phyloP scores from a whole-genome alignment of 2,888 invertebrate genomes.

The Miltochrista miniata region DNA sequence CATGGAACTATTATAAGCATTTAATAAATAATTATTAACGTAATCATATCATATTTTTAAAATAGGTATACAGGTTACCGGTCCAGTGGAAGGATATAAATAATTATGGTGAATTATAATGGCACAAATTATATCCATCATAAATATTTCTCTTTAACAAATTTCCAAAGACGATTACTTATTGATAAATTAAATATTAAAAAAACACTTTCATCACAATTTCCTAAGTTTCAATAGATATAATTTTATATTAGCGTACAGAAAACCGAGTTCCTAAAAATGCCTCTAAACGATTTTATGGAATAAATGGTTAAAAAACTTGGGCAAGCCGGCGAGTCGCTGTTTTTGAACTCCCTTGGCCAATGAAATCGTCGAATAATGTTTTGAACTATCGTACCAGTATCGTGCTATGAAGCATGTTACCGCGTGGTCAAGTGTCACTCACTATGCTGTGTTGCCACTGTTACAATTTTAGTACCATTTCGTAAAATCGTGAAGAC shows the following conservation, averaged over 20 bases:
- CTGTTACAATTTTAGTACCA: constrained; percentile 57
- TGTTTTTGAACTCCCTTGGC: no score
- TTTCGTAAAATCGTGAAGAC: constrained; percentile 34
- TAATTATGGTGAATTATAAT: not conserved
- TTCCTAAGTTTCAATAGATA: not conserved
- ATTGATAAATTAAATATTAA: not conserved
- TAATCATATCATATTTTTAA: constrained; percentile 28
- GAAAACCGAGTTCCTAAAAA: constrained; percentile 50
- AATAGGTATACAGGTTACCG: constrained; percentile 25
- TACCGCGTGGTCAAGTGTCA: not conserved
- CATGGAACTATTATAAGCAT: constrained; percentile 42
- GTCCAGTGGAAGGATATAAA: not conserved
- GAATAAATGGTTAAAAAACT: not conserved
- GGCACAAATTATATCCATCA: not conserved
- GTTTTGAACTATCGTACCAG: no score
- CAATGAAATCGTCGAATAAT: no score
- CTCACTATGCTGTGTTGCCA: constrained; percentile 57
- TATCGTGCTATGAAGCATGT: no score
- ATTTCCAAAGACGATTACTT: not conserved
- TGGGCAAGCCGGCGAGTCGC: no score
- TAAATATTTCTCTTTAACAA: not conserved
- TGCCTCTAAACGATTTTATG: constrained; percentile 41
- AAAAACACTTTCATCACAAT: not conserved
- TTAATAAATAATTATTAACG: constrained; percentile 29
- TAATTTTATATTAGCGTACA: not conserved